Evolutionary conservation across 2,888 invertebrate genomes (phyloP), one percentile per base, ranked within the genome.

Genomic region (Dryocosmus kuriphilus): DNA sequence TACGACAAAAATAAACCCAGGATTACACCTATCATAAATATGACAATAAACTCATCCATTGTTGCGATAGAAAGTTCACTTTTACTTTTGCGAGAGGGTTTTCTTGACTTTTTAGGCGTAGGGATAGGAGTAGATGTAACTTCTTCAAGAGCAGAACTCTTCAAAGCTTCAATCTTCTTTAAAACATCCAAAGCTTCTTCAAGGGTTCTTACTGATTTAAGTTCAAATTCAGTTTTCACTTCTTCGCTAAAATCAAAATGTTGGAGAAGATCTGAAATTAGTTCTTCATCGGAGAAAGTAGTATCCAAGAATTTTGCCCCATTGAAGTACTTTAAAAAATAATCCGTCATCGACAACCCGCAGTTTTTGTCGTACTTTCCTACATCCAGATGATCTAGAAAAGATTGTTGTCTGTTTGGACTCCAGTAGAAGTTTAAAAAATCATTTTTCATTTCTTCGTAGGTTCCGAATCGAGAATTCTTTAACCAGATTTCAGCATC

Each of bases 131-230:
- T 16, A 16, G 41, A 41, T 41, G 16, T 16, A 16, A 16, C 16
- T 41, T 41, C 41, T 16, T 41, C 16, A 41, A 0, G 41, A 41
- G 16, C 16, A 41, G 16, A 16, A 16, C 1, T 55, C 27, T 46
- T 67, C 27, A 46, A 67, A 67, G 24, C 27, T 27, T 67, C 67
- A 16, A 46, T 46, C 41, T 41, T 67, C 16, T 46, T 46, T 55
- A 55, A 55, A 55, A 55, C 22, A 22, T 55, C 2, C 3, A 22
- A 55, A 9, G 55, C 55, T 55, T 55, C 55, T 55, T 55, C n/a
- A 4, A 22, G n/a, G 9, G 55, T 55, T 55, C 22, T 55, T 6
- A 55, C 55, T n/a, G 55, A 55, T 55, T n/a, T 11, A 22, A 22
- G n/a, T 4, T 55, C 55, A 41, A 41, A 41, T 16, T 16, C 41